phyloP scores from a whole-genome alignment of 2,888 invertebrate species.

The Beris chalybata region DNA sequence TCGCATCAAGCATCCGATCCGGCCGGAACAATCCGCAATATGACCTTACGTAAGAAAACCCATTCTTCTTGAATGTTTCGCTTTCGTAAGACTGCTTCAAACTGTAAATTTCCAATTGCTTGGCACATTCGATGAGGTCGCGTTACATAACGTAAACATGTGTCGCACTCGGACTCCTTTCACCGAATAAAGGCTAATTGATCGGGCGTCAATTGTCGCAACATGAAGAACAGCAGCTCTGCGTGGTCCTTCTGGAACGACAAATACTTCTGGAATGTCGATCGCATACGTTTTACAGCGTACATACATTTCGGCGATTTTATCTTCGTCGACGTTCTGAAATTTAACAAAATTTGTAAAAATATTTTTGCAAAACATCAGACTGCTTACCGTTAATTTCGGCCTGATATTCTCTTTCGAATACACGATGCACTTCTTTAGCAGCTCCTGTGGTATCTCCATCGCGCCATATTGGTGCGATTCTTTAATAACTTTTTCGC shows the following conservation, averaged over 20 bases:
- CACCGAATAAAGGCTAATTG: slow-evolving; percentile 80
- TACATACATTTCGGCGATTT: too few relatives aligned
- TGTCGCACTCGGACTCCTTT: slow-evolving; percentile 65
- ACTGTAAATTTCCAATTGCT: slow-evolving; percentile 87
- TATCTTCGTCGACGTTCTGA: too few relatives aligned
- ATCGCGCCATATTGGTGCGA: slow-evolving; percentile 59
- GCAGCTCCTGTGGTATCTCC: slow-evolving; percentile 84
- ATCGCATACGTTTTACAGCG: too few relatives aligned
- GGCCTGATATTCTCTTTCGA: slow-evolving; percentile 92
- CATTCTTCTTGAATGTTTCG: slow-evolving; percentile 83
- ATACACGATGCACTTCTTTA: slow-evolving; percentile 97
- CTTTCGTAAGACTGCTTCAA: slow-evolving; percentile 90
- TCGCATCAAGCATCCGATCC: too few relatives aligned
- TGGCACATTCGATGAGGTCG: slow-evolving; percentile 83
- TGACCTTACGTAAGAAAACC: slow-evolving; percentile 85
- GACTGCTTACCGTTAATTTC: slow-evolving; percentile 66
- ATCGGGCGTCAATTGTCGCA: too few relatives aligned
- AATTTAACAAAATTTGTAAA: too few relatives aligned
- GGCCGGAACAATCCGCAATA: too few relatives aligned
- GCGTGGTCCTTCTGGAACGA: too few relatives aligned
- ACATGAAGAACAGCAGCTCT: too few relatives aligned
- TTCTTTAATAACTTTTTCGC: too few relatives aligned
- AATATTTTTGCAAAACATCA: too few relatives aligned
- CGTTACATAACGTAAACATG: slow-evolving; percentile 86
- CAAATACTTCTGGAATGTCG: too few relatives aligned